Base-by-base conservation (phyloP, 2,888 invertebrate genomes). In the Cataglyphis cursor region DNA sequence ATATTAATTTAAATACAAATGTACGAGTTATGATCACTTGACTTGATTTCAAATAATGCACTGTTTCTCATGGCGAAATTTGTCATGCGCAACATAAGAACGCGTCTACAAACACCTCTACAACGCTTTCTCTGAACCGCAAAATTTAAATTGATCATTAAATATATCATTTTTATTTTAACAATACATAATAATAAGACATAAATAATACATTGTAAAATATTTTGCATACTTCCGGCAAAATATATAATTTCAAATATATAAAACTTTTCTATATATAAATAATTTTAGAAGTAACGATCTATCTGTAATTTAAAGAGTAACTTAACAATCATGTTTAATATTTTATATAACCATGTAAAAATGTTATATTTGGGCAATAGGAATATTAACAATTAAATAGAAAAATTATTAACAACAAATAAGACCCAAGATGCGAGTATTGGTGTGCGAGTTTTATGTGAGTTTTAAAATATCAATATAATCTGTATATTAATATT, bases 131-230 rank as follows among this genome's bases (percentile, higher is more conserved):
- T 44, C n/a, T 18, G 5, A 78, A 57, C 44, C 35, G 44, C 44
- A n/a, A 24, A 1, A 68, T 70, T 80, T 24, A 44, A 78, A 68
- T 68, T 57, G 12, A 31, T 62, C n/a, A 15, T 5, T 41, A 51
- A 64, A 48, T 24, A 18, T 51, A 24, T 28, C 4, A 21, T 48
- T 65, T 6, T 35, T 1, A 18, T 57, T 28, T 66, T 24, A 48
- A 65, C 78, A 54, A 12, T 44, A 1, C 9, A n/a, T 6, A 12
- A 68, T 21, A 31, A 57, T n/a, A 64, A 61, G 10, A 76, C n/a
- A 21, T 21, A 59, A 68, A 18, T 35, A 48, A 68, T 59, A 59
- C 5, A 2, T 57, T 15, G 57, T 21, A 78, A 78, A 78, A 78
- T 68, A 78, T 68, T 21, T 68, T 2, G n/a, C 9, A 24, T 57